Evolutionary conservation across 2,113 vertebrate species (phyloP).

Genomic region (Muscicapa adusta): DNA sequence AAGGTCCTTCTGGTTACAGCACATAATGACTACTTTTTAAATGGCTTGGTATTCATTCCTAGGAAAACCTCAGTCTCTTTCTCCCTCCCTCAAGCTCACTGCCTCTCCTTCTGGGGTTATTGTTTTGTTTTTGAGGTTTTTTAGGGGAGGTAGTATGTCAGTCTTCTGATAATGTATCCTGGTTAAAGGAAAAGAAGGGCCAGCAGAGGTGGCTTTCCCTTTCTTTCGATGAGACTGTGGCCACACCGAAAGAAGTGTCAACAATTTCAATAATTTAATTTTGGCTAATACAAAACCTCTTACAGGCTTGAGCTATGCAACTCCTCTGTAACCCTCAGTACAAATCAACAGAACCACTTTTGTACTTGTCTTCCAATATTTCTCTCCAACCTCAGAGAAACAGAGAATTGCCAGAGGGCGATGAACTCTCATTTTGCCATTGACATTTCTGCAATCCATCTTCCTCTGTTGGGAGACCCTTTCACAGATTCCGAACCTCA

Average conservation of each 20-base stretch:
- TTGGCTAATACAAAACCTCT: not conserved
- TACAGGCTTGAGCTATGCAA: not conserved
- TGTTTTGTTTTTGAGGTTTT: not conserved
- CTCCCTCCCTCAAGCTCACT: not conserved
- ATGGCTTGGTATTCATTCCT: not conserved
- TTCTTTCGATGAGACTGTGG: not conserved
- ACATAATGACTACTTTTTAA: conserved; percentile 12
- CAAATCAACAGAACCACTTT: conserved; percentile 17
- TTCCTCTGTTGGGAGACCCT: conserved; percentile 44
- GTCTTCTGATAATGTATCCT: not conserved
- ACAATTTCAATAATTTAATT: not conserved
- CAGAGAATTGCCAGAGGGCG: conserved; percentile 36
- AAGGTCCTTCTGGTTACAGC: conserved; percentile 14
- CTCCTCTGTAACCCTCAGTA: not conserved
- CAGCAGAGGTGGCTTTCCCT: not conserved
- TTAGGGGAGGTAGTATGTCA: not conserved
- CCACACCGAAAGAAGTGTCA: not conserved
- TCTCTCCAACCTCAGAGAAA: conserved; percentile 18
- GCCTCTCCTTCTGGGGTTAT: not conserved
- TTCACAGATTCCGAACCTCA: conserved; percentile 7
- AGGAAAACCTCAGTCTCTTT: not conserved
- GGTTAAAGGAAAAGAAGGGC: not conserved
- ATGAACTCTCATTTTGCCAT: conserved; percentile 47
- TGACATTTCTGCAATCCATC: conserved; percentile 45
- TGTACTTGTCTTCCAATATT: not conserved